phyloP scores from a whole-genome alignment of 1,140 invertebrate species.

The Musca domestica region DNA sequence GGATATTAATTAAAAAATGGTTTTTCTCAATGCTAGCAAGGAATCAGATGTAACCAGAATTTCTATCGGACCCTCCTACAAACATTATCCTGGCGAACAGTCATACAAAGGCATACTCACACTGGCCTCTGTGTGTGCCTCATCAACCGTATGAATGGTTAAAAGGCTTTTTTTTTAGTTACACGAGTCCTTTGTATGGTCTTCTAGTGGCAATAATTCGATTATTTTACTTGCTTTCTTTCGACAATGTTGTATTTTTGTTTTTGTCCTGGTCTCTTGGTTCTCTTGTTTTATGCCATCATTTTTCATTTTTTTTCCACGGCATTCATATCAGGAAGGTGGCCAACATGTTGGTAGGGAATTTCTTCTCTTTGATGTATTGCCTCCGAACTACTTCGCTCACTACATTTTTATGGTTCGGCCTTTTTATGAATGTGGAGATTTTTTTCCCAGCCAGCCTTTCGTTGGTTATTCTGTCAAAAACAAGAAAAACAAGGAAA shows the following conservation, averaged over 20 bases:
- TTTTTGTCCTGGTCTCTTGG: not conserved
- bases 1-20: too few relatives aligned
- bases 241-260: conserved; percentile 2
- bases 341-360: too few relatives aligned
- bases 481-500: not conserved
- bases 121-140: not conserved
- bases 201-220: conserved; percentile 28
- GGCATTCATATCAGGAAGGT: too few relatives aligned
- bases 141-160: conserved; percentile 14
- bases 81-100: not conserved
- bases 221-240: conserved; percentile 26
- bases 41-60: too few relatives aligned
- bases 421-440: conserved; percentile 4
- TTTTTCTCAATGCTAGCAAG: too few relatives aligned
- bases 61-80: too few relatives aligned
- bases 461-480: too few relatives aligned
- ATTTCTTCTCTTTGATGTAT: too few relatives aligned
- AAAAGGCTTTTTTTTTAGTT: conserved; percentile 3
- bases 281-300: not conserved
- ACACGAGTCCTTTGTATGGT: not conserved
- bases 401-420: not conserved
- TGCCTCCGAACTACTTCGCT: too few relatives aligned
- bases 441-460: conserved; percentile 5
- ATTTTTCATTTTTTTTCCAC: not conserved
- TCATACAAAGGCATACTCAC: not conserved